These are phyloP conservation scores for Ophion ellenae DNA, from an alignment of 2,888 invertebrate genomes.

Conservation along the genomic window DNA sequence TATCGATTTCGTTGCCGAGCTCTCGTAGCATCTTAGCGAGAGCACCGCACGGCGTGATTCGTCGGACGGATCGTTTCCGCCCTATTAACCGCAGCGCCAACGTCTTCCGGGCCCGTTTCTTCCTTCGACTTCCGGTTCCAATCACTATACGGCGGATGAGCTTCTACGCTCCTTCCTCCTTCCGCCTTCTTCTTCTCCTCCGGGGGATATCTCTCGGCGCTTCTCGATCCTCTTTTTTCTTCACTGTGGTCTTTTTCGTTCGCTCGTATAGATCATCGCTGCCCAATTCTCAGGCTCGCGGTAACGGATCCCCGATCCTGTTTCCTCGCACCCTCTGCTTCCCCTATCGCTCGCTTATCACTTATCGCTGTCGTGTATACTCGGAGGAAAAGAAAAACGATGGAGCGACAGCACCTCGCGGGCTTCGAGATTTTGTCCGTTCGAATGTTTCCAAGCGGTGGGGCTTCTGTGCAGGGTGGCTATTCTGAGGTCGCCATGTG, in stretches of 20 bases:
- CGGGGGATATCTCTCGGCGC: background rate
- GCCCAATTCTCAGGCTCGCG: conserved; percentile 5
- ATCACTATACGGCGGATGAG: conserved; percentile 57
- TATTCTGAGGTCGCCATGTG: background rate
- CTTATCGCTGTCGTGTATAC: conserved; percentile 4
- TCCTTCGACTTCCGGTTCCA: conserved; percentile 67
- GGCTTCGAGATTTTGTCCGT: background rate
- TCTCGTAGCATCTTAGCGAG: conserved; percentile 37
- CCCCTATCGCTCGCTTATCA: background rate
- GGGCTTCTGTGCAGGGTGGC: background rate
- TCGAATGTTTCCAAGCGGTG: background rate
- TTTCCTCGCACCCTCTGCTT: conserved; percentile 9
- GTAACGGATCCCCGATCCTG: conserved; percentile 29
- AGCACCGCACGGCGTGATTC: conserved; percentile 62
- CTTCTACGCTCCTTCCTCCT: conserved; percentile 16
- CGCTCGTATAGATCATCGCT: conserved; percentile 21
- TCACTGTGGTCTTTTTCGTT: background rate
- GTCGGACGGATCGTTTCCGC: conserved; percentile 69
- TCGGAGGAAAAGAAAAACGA: conserved; percentile 7
- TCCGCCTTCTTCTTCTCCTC: background rate
- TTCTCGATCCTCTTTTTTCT: background rate
- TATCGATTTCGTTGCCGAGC: conserved; percentile 59
- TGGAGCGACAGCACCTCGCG: background rate
- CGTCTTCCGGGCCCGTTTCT: conserved; percentile 67
- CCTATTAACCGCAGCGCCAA: conserved; percentile 68